These are phyloP conservation scores for Agrilus biguttatus DNA, from an alignment of 2,888 invertebrate species.

Conservation along the genomic window DNA sequence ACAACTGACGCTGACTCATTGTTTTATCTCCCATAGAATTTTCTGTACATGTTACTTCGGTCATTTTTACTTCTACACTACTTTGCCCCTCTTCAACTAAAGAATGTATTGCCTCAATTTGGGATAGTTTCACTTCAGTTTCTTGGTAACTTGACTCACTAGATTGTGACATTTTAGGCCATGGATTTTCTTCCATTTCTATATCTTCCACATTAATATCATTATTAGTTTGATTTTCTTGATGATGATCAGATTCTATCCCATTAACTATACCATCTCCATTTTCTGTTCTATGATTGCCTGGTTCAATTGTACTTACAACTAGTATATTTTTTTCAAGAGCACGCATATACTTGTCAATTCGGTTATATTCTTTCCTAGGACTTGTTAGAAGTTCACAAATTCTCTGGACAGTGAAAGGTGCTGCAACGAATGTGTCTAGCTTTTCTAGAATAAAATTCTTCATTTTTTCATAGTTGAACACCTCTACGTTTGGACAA, in stretches of 20 bases:
- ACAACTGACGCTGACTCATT: slow-evolving; percentile 10
- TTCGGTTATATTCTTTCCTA: slow-evolving; percentile 83
- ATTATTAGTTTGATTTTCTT: slow-evolving; percentile 34
- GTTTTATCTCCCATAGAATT: not conserved
- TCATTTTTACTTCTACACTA: too few species aligned
- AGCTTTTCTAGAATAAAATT: slow-evolving; percentile 65
- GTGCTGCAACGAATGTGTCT: slow-evolving; percentile 76
- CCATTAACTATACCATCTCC: slow-evolving; percentile 50
- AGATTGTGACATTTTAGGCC: slow-evolving; percentile 12
- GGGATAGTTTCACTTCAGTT: slow-evolving; percentile 19
- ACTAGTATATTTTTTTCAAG: slow-evolving; percentile 90
- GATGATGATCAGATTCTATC: slow-evolving; percentile 38
- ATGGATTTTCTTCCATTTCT: slow-evolving; percentile 39
- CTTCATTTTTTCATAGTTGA: slow-evolving; percentile 82
- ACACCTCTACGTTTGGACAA: slow-evolving; percentile 82
- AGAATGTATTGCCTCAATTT: not conserved
- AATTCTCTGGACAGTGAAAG: slow-evolving; percentile 90
- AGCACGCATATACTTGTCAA: slow-evolving; percentile 94
- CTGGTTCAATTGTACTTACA: slow-evolving; percentile 61
- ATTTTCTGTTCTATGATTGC: slow-evolving; percentile 48
- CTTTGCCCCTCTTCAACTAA: not conserved
- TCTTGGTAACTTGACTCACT: slow-evolving; percentile 16
- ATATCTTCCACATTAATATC: slow-evolving; percentile 37
- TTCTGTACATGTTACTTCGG: too few species aligned
- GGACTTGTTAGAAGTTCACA: slow-evolving; percentile 88